Percentiles rank a stretch among this genome's conserved stretches.
phyloP scores from a whole-genome alignment of 2,113 vertebrate genomes.

The Otis tarda region DNA sequence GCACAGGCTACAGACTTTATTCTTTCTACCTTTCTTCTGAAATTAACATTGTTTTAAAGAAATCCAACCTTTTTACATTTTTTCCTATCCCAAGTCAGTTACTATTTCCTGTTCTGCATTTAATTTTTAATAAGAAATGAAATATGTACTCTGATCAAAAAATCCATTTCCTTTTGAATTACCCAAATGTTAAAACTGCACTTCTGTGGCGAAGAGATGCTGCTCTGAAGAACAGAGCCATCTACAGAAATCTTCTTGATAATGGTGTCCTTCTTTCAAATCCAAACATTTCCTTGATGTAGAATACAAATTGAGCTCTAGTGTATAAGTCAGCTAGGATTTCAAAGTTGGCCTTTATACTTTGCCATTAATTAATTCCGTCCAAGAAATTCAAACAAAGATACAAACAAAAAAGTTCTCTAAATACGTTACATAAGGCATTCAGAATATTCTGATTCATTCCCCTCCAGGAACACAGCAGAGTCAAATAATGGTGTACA shows the following conservation, averaged over 20 bases:
- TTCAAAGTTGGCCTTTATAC: conserved; percentile 65
- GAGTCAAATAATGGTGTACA: conserved; percentile 53
- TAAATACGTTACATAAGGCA: conserved; percentile 73
- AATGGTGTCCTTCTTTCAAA: conserved; percentile 69
- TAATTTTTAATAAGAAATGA: conserved; percentile 27
- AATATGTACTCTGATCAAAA: conserved; percentile 13
- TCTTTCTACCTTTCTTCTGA: not conserved
- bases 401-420: conserved; percentile 65
- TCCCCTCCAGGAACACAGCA: conserved; percentile 62
- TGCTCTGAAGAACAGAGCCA: not conserved
- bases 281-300: conserved; percentile 58
- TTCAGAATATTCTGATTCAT: conserved; percentile 67
- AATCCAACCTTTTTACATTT: not conserved
- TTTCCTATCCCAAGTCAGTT: not conserved
- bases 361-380: conserved; percentile 65
- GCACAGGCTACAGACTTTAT: not conserved
- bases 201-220: conserved; percentile 18
- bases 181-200: not conserved
- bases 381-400: conserved; percentile 69
- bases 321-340: conserved; percentile 67
- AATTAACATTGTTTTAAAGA: not conserved
- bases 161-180: conserved; percentile 21
- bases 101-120: not conserved
- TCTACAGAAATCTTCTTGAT: conserved; percentile 65
- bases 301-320: conserved; percentile 69